phyloP scores from a whole-genome alignment of 2,797 vertebrate species.

The Acanthiza pusilla region DNA sequence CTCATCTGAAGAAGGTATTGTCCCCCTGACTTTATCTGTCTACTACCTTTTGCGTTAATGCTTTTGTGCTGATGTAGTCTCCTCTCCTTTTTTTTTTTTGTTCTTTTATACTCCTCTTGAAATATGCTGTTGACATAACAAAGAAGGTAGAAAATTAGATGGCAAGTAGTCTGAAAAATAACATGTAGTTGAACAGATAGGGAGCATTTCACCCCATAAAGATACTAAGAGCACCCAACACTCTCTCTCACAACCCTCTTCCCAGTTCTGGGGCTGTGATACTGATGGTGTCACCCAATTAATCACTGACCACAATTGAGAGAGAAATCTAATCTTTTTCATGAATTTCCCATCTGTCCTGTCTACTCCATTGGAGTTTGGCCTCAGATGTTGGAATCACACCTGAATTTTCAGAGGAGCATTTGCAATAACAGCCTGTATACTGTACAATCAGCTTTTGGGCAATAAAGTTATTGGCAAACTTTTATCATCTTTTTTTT shows the following conservation, averaged over 20 bases:
- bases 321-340: not conserved
- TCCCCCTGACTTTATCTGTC: not conserved
- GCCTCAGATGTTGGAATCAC: not conserved
- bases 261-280: not conserved
- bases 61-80: not conserved
- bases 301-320: not conserved
- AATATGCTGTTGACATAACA: not conserved
- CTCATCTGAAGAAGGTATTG: not conserved
- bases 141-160: not conserved
- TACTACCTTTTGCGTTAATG: not conserved
- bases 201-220: not conserved
- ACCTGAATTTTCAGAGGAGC: not conserved
- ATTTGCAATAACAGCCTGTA: not conserved
- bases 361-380: not conserved
- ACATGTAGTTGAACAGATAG: rapidly evolving
- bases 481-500: not conserved
- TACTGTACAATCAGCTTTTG: not conserved
- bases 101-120: not conserved
- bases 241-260: not conserved
- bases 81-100: not conserved
- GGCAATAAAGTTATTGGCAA: not conserved
- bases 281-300: rapidly evolving
- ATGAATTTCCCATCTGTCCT: not conserved
- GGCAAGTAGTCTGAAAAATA: not conserved
- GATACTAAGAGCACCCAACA: not conserved